phyloP scores from a whole-genome alignment of 1,140 invertebrate species.

The Diprion similis region DNA sequence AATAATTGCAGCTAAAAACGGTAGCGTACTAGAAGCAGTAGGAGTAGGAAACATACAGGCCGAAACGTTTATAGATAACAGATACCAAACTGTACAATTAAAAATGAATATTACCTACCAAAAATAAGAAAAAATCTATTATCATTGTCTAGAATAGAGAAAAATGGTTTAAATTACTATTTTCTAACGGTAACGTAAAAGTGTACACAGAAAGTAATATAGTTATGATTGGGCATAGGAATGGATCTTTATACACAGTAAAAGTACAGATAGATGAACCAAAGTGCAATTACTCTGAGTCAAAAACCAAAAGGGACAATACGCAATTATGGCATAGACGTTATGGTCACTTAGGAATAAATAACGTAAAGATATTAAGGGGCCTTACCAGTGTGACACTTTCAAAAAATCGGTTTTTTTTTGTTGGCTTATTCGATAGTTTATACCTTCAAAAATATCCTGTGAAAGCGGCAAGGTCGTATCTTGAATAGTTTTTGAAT shows the following conservation, averaged over 20 bases:
- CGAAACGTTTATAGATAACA: not conserved
- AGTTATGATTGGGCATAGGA: not conserved
- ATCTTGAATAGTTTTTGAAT: too few relatives aligned
- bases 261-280: not conserved
- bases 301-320: not conserved
- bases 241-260: not conserved
- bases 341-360: not conserved
- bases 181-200: conserved; percentile 3
- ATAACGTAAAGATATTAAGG: not conserved
- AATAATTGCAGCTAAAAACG: not conserved
- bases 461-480: too few relatives aligned
- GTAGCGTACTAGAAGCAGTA: not conserved
- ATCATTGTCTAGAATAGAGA: not conserved
- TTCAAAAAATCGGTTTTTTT: too few relatives aligned
- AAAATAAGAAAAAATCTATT: not conserved
- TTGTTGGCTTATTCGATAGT: too few relatives aligned
- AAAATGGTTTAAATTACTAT: not conserved
- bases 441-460: too few relatives aligned
- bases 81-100: not conserved
- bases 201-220: not conserved
- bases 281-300: not conserved
- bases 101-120: not conserved
- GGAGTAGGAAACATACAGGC: not conserved
- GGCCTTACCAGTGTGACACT: too few relatives aligned
- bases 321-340: not conserved